Conservation (phyloP, 2,888 invertebrate species). For the Bembecia ichneumoniformis region DNA sequence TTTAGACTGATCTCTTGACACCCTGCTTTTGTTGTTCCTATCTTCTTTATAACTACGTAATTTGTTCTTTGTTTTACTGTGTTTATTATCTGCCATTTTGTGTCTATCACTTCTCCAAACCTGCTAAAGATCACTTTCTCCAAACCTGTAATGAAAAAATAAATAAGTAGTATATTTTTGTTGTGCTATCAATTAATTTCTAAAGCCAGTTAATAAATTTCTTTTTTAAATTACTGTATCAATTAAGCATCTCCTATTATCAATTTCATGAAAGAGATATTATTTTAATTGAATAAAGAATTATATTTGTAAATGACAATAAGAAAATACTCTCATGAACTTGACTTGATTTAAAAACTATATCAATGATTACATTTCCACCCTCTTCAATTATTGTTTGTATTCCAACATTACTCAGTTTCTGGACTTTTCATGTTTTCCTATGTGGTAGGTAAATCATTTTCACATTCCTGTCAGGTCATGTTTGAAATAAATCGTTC, state of each 20-base stretch:
- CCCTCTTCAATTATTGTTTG: conserved; percentile 38
- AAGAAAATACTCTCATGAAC: conserved; percentile 38
- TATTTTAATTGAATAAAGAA: conserved; percentile 2
- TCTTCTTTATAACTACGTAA: conserved; percentile 27
- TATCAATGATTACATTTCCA: conserved; percentile 69
- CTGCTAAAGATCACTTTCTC: conserved; percentile 8
- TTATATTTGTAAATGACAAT: not conserved
- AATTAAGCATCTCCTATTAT: conserved; percentile 15
- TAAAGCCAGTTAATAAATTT: conserved; percentile 11
- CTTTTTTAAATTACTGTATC: conserved; percentile 5
- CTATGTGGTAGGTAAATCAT: conserved; percentile 25
- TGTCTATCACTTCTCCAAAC: conserved; percentile 3
- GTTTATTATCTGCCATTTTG: conserved; percentile 35
- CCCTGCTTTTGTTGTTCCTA: conserved; percentile 23
- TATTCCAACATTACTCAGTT: conserved; percentile 49
- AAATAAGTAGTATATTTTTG: conserved; percentile 1
- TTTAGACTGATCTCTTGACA: conserved; percentile 20
- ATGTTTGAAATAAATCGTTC: conserved; percentile 16
- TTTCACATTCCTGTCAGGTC: conserved; percentile 20
- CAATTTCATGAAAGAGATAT: conserved; percentile 17
- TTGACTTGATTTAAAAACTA: conserved; percentile 46
- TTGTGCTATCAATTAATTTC: conserved; percentile 4
- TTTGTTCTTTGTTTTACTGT: conserved; percentile 27
- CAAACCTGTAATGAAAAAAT: conserved; percentile 44
- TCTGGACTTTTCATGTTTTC: conserved; percentile 42